Percentiles rank a stretch among this genome's conserved stretches.
phyloP scores from a whole-genome alignment of 2,113 vertebrate species.

The Odontophorus gujanensis region DNA sequence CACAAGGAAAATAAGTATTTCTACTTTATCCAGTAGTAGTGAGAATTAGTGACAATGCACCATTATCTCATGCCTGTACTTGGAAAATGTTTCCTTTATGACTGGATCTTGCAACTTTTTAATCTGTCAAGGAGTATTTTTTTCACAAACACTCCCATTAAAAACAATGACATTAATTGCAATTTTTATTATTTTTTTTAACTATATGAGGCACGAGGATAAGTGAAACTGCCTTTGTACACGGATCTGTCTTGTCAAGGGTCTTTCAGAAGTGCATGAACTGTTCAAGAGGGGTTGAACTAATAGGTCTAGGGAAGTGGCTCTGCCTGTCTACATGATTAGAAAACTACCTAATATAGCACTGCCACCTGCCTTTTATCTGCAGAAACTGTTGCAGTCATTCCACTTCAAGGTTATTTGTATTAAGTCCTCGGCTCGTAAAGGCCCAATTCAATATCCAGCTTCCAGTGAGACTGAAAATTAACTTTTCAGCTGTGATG shows the following conservation, averaged over 20 bases:
- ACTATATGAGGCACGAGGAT: background rate
- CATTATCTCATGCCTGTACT: background rate
- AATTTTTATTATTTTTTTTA: background rate
- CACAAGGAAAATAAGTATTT: constrained; percentile 17
- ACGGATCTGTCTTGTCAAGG: background rate
- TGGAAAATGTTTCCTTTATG: background rate
- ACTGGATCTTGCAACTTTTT: background rate
- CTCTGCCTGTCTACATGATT: rapidly evolving
- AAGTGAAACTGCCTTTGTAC: background rate
- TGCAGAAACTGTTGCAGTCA: constrained; percentile 1
- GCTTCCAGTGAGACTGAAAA: background rate
- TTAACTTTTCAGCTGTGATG: background rate
- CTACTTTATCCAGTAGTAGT: background rate
- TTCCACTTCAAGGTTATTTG: background rate
- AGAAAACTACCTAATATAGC: background rate
- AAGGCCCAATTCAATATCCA: background rate
- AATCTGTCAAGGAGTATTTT: rapidly evolving
- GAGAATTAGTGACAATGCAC: background rate
- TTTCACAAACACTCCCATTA: background rate
- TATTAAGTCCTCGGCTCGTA: background rate
- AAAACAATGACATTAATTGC: background rate
- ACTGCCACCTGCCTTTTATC: constrained; percentile 64
- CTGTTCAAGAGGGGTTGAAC: background rate
- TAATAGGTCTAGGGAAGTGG: background rate
- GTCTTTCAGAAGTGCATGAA: background rate